phyloP scores from a whole-genome alignment of 2,888 invertebrate species.

The Hymenopus coronatus region DNA sequence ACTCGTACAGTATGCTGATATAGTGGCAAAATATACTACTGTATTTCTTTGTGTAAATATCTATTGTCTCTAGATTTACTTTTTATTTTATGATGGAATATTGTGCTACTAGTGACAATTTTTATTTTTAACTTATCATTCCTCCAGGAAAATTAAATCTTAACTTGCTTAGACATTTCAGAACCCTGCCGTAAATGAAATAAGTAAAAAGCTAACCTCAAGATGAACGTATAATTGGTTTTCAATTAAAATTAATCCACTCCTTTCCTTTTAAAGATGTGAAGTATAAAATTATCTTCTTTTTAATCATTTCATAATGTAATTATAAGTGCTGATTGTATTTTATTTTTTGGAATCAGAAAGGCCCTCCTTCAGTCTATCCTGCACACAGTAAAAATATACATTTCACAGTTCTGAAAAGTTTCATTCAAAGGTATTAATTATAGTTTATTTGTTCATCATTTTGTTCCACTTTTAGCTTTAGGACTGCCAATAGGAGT shows the following conservation, averaged over 20 bases:
- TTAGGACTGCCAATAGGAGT: not conserved
- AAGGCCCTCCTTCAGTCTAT: not conserved
- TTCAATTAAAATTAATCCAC: not conserved
- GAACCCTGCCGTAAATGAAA: not conserved
- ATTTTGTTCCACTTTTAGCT: not conserved
- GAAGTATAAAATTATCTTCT: not conserved
- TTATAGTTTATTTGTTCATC: not conserved
- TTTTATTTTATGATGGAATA: not conserved
- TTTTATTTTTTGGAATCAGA: not conserved
- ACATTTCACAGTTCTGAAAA: not conserved
- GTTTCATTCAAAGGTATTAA: not conserved
- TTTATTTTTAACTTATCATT: not conserved
- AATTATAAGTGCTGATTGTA: not conserved
- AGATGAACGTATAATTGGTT: not conserved
- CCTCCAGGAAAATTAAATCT: not conserved
- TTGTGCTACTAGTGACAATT: not conserved
- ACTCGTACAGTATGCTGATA: not conserved
- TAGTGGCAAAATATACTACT: not conserved
- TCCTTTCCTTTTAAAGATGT: not conserved
- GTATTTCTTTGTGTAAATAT: not conserved
- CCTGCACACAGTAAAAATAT: slow-evolving; percentile 10
- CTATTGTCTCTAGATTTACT: not conserved
- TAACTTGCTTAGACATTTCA: not conserved
- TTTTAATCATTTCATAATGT: not conserved
- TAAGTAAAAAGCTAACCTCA: not conserved